Base-by-base conservation (phyloP, 2,888 invertebrate genomes). In the Megaustenia siamemsis region DNA sequence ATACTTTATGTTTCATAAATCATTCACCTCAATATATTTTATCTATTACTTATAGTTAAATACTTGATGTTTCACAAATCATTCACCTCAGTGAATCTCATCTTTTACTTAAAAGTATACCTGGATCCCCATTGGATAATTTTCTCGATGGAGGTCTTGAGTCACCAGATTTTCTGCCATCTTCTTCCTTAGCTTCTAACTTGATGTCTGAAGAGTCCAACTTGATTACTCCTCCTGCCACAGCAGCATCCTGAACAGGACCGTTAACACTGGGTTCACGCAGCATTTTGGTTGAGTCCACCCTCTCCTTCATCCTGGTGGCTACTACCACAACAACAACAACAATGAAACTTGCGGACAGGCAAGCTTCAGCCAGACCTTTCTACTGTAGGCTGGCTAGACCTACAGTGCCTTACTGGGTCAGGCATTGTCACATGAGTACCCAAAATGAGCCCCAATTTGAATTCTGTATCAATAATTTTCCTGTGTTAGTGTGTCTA, bases 151-250 rank as follows among this genome's bases (percentile, higher is more conserved):
- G 83, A 15, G 77, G 77, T 21, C 76, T 18, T 24, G 53, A 68
- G 53, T 76, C 77, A 15, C n/a, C 68, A 15, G 76, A 77, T 53
- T 68, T 77, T 38, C 83, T 66, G 5, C 49, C 77, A 38, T 68
- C 78, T 45, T 91, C 92, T 38, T 91, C 91, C 68, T 90, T 90
- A 10, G 90, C 87, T 84, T 91, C 91, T 56, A 90, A 90, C 83
- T 92, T 92, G 63, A 91, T 88, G 63, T 92, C 91, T 35, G 45
- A 21, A 24, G 40, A 49, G 12, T 77, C 83, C 56, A 78, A 10
- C 49, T 77, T 83, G 35, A 28, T 38, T 21, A 69, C 49, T 4
- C 68, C 56, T n/a, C 77, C 77, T 1, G 68, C 49, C 56, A 40
- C 21, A 15, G 60, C 32, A 3, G 68, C n/a, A 49, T 49, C 76